Conservation (phyloP, 2,113 vertebrate species). For the Trachemys scripta region DNA sequence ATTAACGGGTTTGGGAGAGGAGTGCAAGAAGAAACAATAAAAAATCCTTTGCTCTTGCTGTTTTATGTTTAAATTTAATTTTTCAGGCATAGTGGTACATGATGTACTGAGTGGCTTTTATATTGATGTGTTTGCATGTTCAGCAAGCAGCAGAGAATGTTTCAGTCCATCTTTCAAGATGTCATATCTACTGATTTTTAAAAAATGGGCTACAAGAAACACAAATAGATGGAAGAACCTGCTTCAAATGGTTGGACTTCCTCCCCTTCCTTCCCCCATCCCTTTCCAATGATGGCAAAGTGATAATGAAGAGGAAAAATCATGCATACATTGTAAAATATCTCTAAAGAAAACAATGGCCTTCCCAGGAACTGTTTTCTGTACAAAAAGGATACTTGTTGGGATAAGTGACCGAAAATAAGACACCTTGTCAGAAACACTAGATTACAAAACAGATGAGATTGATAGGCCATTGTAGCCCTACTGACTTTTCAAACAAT, state of each 20-base stretch:
- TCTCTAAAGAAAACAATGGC: background rate
- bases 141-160: background rate
- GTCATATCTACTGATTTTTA: background rate
- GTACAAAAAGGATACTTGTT: background rate
- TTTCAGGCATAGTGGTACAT: background rate
- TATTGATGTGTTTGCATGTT: background rate
- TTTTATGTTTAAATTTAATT: background rate
- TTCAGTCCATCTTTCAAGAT: background rate
- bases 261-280: too few species aligned
- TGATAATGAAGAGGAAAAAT: background rate
- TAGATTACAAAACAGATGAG: background rate
- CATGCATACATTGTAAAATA: background rate
- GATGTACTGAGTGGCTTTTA: background rate
- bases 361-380: background rate
- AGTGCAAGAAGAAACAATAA: background rate
- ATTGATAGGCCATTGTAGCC: background rate
- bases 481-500: background rate
- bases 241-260: background rate
- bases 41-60: background rate
- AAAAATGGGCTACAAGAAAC: background rate
- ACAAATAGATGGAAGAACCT: background rate
- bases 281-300: background rate
- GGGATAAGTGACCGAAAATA: background rate
- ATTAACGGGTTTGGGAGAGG: background rate
- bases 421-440: background rate